Evolutionary conservation across 2,888 invertebrate genomes (phyloP), one percentile per base, ranked within the genome.

Genomic region (Eristalinus sepulchralis): DNA sequence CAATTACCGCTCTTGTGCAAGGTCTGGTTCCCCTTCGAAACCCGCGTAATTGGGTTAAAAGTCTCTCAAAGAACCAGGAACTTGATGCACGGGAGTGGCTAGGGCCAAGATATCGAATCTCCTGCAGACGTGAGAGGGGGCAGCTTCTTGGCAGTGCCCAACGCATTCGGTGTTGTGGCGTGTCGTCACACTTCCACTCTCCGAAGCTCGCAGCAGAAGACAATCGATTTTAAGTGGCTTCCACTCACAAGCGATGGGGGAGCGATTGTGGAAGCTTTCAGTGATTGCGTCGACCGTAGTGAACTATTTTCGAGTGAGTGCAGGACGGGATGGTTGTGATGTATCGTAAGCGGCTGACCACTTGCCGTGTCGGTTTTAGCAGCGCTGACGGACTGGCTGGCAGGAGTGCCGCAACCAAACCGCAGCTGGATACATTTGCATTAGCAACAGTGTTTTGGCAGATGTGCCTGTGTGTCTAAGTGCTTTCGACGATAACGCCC

Each of bases 1-100:
- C 83, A 86, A 86, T 83, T 86, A 86, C 86, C 60, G 36, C 73
- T 73, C 76, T 86, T 83, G 73, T 86, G 75, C 57, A 75, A 83
- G 83, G 75, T 79, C 83, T 75, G 75, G 66, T 73, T 83, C 47
- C 55, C 67, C 62, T 47, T 67, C 67, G 76, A 80, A 31, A 39
- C 33, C 36, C 77, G 66, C 78, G 62, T 86, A 86, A 86, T 86
- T 86, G 75, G 86, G 83, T 83, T 83, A 79, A 63, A 72, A 70
- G 36, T 66, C 34, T 64, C 47, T 20, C 22, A 71, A 34, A 60
- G 62, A 59, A 78, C 62, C 55, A 36, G 62, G 55, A 63, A 59
- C 57, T 63, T 62, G 73, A 60, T 59, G 75, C 60, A 47, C 34
- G 72, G 31, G 73, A 24, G 33, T 76, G 81, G 57, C 33, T 78